Conservation (phyloP, 2,113 vertebrate species). For the Gobio gobio region DNA sequence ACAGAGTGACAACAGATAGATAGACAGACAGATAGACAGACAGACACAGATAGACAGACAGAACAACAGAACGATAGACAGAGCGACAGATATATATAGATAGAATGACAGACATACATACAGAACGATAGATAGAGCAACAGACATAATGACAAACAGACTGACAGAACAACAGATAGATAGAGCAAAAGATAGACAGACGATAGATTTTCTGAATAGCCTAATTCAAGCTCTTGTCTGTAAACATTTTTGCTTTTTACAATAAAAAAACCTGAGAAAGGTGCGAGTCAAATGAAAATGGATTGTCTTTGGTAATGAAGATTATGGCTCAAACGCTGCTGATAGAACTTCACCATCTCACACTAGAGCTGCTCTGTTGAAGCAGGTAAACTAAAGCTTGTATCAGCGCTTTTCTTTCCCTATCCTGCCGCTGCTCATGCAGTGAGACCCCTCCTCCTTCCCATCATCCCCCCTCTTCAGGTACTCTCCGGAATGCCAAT, state of each 20-base stretch:
- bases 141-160: no score
- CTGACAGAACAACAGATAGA: no score
- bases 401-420: conserved; percentile 50
- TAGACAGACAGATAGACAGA: no score
- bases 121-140: no score
- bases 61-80: no score
- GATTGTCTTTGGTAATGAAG: not conserved
- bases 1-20: no score
- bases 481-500: conserved; percentile 44
- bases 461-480: conserved; percentile 39
- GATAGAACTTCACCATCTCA: not conserved
- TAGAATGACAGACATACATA: no score
- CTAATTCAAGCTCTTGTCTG: not conserved
- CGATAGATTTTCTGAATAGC: no score
- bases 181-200: no score
- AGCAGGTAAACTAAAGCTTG: conserved; percentile 63
- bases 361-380: conserved; percentile 49
- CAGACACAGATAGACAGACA: no score
- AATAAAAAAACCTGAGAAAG: not conserved
- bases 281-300: not conserved
- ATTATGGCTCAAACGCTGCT: conserved; percentile 41
- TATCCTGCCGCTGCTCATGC: conserved; percentile 13
- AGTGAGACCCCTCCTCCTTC: conserved; percentile 18
- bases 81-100: no score
- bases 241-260: not conserved